Evolutionary conservation across 2,888 invertebrate genomes (phyloP).

Genomic region (Pecten maximus): DNA sequence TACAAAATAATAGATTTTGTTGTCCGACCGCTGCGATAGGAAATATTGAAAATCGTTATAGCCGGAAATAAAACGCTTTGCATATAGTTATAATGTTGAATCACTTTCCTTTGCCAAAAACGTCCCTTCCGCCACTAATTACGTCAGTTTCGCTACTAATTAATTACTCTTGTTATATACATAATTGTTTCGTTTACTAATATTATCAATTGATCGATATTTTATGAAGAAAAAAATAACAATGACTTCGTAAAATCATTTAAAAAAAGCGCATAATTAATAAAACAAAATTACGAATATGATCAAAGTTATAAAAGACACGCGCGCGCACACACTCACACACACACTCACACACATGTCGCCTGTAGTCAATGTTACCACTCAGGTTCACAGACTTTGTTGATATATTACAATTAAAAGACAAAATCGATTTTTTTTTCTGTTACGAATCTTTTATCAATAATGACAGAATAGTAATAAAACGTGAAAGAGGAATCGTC

Average conservation of each 20-base stretch:
- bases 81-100: not conserved
- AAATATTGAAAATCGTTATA: no score
- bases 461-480: constrained; percentile 8
- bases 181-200: not conserved
- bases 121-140: not conserved
- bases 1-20: no score
- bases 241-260: no score
- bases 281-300: not conserved
- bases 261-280: no score
- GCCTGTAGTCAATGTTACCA: not conserved
- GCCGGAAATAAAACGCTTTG: no score
- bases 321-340: not conserved
- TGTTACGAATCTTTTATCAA: constrained; percentile 16
- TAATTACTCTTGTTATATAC: not conserved
- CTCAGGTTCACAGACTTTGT: not conserved
- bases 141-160: not conserved
- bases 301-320: not conserved
- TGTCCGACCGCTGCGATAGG: no score
- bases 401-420: constrained; percentile 13
- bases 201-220: not conserved
- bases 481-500: not conserved
- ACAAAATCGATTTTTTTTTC: not conserved
- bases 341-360: not conserved
- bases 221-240: not conserved
- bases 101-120: no score